phyloP scores from a whole-genome alignment of 2,113 vertebrate genomes.

The Triplophysa siluroides region DNA sequence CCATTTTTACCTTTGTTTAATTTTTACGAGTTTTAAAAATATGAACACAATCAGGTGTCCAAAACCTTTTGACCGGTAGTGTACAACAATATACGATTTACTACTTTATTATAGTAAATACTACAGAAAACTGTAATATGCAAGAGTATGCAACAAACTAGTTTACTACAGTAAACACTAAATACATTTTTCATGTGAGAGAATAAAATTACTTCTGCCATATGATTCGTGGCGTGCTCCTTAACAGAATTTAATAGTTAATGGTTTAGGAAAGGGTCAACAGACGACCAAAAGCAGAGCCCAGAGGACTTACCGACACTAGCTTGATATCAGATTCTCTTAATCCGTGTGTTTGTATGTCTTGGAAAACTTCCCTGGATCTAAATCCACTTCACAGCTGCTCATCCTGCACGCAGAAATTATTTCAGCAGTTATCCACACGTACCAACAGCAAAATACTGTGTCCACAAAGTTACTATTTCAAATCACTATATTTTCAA shows the following conservation, averaged over 20 bases:
- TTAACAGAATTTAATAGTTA: neutral
- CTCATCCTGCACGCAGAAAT: constrained; percentile 50
- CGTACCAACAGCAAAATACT: neutral
- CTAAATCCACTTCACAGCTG: constrained; percentile 72
- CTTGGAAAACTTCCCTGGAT: constrained; percentile 71
- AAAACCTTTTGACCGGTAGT: too few species aligned
- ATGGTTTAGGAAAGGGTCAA: neutral
- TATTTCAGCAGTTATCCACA: constrained; percentile 24
- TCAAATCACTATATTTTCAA: neutral
- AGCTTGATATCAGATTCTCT: constrained; percentile 52
- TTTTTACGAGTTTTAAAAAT: too few species aligned
- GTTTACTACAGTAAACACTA: too few species aligned
- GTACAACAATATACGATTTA: too few species aligned
- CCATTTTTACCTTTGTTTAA: too few species aligned
- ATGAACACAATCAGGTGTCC: too few species aligned
- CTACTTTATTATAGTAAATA: too few species aligned
- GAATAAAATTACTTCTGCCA: neutral
- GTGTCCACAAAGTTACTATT: neutral
- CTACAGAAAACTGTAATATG: too few species aligned
- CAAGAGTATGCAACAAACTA: too few species aligned
- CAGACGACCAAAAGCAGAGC: neutral
- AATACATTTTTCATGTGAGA: too few species aligned
- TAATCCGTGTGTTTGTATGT: constrained; percentile 64
- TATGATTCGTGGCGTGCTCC: neutral
- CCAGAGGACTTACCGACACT: constrained; percentile 43